phyloP scores from a whole-genome alignment of 2,888 invertebrate genomes.

The Barypeithes pellucidus region DNA sequence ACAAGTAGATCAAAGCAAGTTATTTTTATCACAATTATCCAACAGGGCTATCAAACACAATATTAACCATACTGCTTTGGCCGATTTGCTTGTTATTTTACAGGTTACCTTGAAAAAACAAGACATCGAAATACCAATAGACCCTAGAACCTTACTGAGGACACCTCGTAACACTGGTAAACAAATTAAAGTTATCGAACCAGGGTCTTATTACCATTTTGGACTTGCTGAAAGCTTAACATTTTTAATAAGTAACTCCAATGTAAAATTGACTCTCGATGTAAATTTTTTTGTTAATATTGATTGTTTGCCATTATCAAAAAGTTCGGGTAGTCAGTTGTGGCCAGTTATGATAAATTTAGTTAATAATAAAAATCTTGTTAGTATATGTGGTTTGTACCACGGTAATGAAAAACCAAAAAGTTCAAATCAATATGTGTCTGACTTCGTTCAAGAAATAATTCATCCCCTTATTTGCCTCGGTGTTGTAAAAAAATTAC shows the following conservation, averaged over 20 bases:
- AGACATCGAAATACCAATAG: neutral
- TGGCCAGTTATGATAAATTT: constrained; percentile 32
- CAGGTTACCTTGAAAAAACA: neutral
- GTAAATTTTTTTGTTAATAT: constrained; percentile 27
- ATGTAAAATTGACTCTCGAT: neutral
- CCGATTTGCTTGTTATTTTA: neutral
- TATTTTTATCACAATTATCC: no score
- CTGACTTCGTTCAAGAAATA: constrained; percentile 25
- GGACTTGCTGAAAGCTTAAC: constrained; percentile 14
- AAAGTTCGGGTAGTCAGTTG: constrained; percentile 33
- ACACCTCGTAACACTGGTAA: constrained; percentile 28
- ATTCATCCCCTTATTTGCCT: neutral
- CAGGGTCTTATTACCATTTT: constrained; percentile 31
- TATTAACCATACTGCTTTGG: neutral
- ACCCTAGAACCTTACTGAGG: constrained; percentile 14
- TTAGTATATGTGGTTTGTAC: constrained; percentile 18
- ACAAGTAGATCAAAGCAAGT: no score
- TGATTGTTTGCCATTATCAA: constrained; percentile 31
- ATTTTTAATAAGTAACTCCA: neutral
- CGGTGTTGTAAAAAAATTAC: neutral
- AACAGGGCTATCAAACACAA: neutral
- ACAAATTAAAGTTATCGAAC: constrained; percentile 15
- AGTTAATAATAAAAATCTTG: constrained; percentile 19
- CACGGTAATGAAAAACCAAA: constrained; percentile 36
- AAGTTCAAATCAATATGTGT: constrained; percentile 24